Conservation (phyloP, 2,888 invertebrate genomes). For the Cosmia trapezina region DNA sequence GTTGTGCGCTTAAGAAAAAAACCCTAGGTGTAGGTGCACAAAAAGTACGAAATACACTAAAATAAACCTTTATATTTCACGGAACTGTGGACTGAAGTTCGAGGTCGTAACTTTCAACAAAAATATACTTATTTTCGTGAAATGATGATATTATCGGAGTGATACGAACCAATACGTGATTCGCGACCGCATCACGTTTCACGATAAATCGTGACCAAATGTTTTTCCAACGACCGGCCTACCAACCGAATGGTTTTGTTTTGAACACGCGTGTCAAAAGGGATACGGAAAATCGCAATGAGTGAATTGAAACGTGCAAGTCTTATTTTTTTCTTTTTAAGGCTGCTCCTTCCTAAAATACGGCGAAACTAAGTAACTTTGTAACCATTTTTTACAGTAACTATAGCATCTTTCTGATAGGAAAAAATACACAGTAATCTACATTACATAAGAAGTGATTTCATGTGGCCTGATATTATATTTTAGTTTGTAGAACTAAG, state of each 20-base stretch:
- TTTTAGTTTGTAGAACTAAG: too few species aligned
- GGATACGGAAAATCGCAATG: conserved; percentile 14
- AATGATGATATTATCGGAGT: conserved; percentile 40
- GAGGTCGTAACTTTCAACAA: conserved; percentile 17
- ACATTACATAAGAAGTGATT: too few species aligned
- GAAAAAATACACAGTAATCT: too few species aligned
- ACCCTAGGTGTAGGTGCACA: not conserved
- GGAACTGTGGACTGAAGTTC: conserved; percentile 12
- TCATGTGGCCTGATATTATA: too few species aligned
- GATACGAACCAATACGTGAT: conserved; percentile 47
- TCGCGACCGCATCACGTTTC: conserved; percentile 59
- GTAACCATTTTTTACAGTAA: too few species aligned
- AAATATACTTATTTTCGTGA: conserved; percentile 14
- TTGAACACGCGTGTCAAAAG: conserved; percentile 28
- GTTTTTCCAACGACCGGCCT: conserved; percentile 34
- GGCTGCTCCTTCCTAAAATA: too few species aligned
- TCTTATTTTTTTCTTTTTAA: conserved; percentile 4
- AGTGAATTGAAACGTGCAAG: conserved; percentile 23
- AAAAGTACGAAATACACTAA: not conserved
- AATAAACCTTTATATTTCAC: not conserved
- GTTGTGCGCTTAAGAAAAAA: not conserved
- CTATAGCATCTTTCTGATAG: too few species aligned
- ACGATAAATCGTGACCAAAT: conserved; percentile 48
- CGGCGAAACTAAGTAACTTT: too few species aligned
- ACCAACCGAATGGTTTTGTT: conserved; percentile 44